These are phyloP conservation scores for Potamilus streckersoni DNA, from an alignment of 1,140 invertebrate genomes.

Conservation along the genomic window DNA sequence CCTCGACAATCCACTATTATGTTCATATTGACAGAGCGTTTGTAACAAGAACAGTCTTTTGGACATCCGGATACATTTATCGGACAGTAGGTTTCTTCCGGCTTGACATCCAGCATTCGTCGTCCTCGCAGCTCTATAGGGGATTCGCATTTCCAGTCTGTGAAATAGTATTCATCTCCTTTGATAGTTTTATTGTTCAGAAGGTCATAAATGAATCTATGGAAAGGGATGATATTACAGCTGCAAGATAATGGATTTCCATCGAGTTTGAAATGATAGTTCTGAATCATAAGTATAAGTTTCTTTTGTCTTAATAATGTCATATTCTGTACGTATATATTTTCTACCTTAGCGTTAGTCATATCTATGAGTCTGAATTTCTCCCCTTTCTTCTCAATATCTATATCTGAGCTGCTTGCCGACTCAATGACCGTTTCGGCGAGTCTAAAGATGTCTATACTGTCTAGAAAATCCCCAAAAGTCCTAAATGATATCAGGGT, in stretches of 20 bases:
- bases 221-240: constrained; percentile 42
- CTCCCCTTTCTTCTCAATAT: constrained; percentile 2
- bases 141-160: constrained; percentile 40
- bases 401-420: constrained; percentile 15
- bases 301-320: constrained; percentile 9
- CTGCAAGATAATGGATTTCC: constrained; percentile 41
- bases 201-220: constrained; percentile 27
- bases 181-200: constrained; percentile 10
- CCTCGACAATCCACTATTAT: constrained; percentile 49
- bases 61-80: constrained; percentile 31
- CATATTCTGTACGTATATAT: constrained; percentile 14
- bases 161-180: constrained; percentile 42
- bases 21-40: constrained; percentile 29
- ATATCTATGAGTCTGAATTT: constrained; percentile 35
- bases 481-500: constrained; percentile 38
- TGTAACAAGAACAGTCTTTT: constrained; percentile 34
- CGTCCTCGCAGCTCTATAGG: constrained; percentile 35
- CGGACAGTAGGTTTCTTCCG: constrained; percentile 45
- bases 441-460: constrained; percentile 13
- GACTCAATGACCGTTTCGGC: constrained; percentile 30
- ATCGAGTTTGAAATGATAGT: constrained; percentile 41
- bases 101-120: constrained; percentile 22
- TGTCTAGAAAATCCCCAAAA: constrained; percentile 20
- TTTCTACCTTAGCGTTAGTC: constrained; percentile 21
- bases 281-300: constrained; percentile 21